These are phyloP conservation scores for Probaryconus sp. DNA, from an alignment of 1,140 invertebrate species.

Conservation along the genomic window DNA sequence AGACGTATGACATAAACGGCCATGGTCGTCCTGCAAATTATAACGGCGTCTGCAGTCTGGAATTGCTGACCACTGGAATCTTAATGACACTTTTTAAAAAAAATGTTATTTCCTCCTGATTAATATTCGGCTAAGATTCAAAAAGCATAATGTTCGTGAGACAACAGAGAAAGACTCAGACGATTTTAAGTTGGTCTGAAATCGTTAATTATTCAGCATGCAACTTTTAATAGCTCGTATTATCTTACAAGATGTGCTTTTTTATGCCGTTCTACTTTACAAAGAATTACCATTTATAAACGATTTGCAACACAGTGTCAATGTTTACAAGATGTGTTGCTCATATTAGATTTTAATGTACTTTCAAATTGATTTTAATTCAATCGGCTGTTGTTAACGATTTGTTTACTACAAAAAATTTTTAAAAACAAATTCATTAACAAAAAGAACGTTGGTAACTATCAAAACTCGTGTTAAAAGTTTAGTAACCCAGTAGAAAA, in stretches of 20 bases:
- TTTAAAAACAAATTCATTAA: too few relatives aligned
- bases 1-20: not conserved
- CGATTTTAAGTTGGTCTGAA: slow-evolving; percentile 8
- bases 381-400: too few relatives aligned
- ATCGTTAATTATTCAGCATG: slow-evolving; percentile 14
- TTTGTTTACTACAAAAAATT: too few relatives aligned
- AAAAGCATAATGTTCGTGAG: not conserved
- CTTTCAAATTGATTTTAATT: too few relatives aligned
- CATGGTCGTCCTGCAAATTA: slow-evolving; percentile 4
- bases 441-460: too few relatives aligned
- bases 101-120: slow-evolving; percentile 5
- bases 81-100: not conserved
- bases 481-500: too few relatives aligned
- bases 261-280: slow-evolving; percentile 19
- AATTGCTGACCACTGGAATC: not conserved
- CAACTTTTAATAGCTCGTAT: slow-evolving; percentile 18
- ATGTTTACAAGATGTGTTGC: slow-evolving; percentile 5
- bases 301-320: slow-evolving; percentile 8
- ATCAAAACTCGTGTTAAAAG: too few relatives aligned
- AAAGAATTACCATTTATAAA: slow-evolving; percentile 40
- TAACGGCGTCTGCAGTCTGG: not conserved
- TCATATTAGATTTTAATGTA: too few relatives aligned
- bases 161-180: not conserved
- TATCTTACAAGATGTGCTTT: slow-evolving; percentile 16
- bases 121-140: slow-evolving; percentile 1